Percentiles rank a stretch among this genome's conserved stretches.
These are phyloP conservation scores for Asbolus verrucosus DNA, from an alignment of 1,140 invertebrate species.

Conservation along the genomic window DNA sequence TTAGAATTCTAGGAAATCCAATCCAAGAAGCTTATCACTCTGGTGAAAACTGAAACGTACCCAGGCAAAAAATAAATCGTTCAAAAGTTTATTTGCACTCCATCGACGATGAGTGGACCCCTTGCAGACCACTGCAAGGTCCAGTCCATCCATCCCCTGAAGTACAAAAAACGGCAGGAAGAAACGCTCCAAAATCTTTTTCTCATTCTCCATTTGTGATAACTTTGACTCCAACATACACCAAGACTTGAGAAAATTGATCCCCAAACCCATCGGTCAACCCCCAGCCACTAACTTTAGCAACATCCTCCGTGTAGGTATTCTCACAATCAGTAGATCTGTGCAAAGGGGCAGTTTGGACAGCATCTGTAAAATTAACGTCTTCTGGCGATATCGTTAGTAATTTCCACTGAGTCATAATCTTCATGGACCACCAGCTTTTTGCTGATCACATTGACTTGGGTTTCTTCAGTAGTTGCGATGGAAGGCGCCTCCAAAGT, in stretches of 20 bases:
- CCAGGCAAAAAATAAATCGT: neutral
- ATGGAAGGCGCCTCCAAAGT: slow-evolving; percentile 51
- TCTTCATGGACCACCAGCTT: slow-evolving; percentile 64
- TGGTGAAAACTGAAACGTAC: neutral
- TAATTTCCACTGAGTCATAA: slow-evolving; percentile 65
- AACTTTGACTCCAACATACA: slow-evolving; percentile 44
- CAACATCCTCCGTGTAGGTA: slow-evolving; percentile 61
- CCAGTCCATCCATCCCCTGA: slow-evolving; percentile 65
- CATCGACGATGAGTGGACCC: slow-evolving; percentile 78
- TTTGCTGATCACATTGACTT: slow-evolving; percentile 52
- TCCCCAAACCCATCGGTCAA: slow-evolving; percentile 58
- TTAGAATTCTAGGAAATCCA: slow-evolving; percentile 45
- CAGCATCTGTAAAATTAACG: slow-evolving; percentile 47
- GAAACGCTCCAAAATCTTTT: neutral
- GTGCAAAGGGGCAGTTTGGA: slow-evolving; percentile 46
- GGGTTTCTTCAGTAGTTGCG: slow-evolving; percentile 51
- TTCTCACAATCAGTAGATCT: slow-evolving; percentile 58
- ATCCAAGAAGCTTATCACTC: slow-evolving; percentile 5
- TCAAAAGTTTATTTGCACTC: slow-evolving; percentile 45
- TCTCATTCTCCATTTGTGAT: slow-evolving; percentile 44
- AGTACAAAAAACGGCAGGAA: slow-evolving; percentile 48
- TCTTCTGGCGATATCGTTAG: slow-evolving; percentile 67
- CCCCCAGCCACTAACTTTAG: slow-evolving; percentile 62
- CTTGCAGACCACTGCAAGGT: slow-evolving; percentile 85
- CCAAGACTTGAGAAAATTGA: slow-evolving; percentile 25